A percentile compares a stretch with the other conserved stretches of the same genome.
Conservation (phyloP, 2,888 invertebrate species). For the Morinoia aosen region DNA sequence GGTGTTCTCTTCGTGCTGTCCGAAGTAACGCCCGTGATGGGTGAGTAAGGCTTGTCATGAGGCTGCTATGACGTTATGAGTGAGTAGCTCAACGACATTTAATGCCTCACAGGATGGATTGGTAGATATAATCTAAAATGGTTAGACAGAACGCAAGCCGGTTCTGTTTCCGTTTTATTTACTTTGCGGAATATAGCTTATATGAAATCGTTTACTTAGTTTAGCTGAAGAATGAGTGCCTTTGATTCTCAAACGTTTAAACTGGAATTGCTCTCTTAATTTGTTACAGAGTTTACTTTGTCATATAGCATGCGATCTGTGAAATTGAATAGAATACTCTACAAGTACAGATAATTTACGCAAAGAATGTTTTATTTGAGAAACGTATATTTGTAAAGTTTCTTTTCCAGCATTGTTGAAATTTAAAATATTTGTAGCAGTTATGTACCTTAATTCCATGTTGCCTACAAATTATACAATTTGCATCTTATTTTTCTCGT, state of each 20-base stretch:
- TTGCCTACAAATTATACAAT: not conserved
- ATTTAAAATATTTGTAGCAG: not conserved
- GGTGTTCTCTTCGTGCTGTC: not conserved
- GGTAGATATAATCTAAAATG: not conserved
- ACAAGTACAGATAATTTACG: not conserved
- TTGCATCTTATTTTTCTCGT: not conserved
- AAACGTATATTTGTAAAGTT: not conserved
- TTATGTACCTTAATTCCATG: not conserved
- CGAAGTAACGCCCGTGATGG: not conserved
- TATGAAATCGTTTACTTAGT: not conserved
- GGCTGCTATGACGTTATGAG: not conserved
- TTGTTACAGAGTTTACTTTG: not conserved
- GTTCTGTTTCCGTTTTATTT: not conserved
- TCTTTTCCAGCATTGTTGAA: not conserved
- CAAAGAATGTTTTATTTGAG: too few relatives aligned
- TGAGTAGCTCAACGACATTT: not conserved
- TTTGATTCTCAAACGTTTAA: not conserved
- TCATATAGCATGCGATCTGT: not conserved
- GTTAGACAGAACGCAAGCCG: not conserved
- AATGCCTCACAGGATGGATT: not conserved
- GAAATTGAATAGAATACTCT: not conserved
- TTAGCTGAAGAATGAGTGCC: conserved; percentile 28
- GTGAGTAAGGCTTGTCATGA: not conserved
- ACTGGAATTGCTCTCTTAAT: not conserved
- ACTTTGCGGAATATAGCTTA: not conserved